These are phyloP conservation scores for Ia io DNA, from an alignment of 2,113 vertebrate species.

Conservation along the genomic window DNA sequence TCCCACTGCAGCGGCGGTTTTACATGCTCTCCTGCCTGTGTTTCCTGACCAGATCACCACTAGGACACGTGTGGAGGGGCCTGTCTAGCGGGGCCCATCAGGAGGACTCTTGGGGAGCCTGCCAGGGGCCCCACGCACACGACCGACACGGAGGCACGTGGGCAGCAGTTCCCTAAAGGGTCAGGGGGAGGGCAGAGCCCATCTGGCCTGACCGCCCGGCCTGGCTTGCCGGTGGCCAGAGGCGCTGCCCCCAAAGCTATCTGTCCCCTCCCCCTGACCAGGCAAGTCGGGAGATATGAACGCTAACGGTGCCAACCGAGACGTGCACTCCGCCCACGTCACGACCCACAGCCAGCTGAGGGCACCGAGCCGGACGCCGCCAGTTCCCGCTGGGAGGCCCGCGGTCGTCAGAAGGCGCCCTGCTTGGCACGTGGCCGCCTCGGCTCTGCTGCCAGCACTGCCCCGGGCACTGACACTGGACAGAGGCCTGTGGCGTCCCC, in stretches of 20 bases:
- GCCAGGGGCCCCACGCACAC: not conserved
- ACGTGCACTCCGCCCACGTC: rapidly evolving
- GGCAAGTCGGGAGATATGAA: not conserved
- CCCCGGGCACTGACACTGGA: rapidly evolving
- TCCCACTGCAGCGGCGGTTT: not conserved
- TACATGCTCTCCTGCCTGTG: rapidly evolving
- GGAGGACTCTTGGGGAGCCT: not conserved
- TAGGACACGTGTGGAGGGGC: not conserved
- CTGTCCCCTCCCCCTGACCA: not conserved
- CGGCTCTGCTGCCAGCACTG: not conserved
- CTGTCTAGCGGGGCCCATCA: not conserved
- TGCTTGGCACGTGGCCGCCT: not conserved
- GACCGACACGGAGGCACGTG: rapidly evolving
- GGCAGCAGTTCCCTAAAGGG: not conserved
- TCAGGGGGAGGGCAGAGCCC: rapidly evolving
- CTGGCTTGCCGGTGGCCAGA: not conserved
- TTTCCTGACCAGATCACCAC: rapidly evolving
- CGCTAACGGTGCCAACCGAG: rapidly evolving
- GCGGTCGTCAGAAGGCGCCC: not conserved
- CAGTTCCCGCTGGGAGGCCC: rapidly evolving
- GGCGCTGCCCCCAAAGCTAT: not conserved
- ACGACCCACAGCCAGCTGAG: rapidly evolving
- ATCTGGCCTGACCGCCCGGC: rapidly evolving
- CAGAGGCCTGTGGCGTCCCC: not conserved
- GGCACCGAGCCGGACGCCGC: not conserved